Evolutionary conservation across 2,888 invertebrate genomes (phyloP).

Genomic region (Allacma fusca): DNA sequence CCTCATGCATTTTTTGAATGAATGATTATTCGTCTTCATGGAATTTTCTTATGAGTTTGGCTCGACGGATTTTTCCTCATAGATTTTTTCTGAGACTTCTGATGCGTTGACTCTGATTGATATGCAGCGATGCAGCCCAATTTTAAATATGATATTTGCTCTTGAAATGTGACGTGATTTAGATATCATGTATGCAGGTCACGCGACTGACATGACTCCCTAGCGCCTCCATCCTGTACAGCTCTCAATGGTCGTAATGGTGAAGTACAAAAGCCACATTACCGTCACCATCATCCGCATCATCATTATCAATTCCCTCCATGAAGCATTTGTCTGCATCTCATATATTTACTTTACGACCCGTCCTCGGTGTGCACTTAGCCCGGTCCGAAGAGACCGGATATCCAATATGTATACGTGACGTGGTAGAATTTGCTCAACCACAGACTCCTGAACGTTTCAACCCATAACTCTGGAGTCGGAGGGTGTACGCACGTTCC

Average conservation of each 20-base stretch:
- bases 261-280: constrained; percentile 30
- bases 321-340: constrained; percentile 31
- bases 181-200: constrained; percentile 19
- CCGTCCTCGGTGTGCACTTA: not conserved
- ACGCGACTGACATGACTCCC: constrained; percentile 27
- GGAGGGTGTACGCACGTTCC: too few relatives aligned
- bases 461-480: too few relatives aligned
- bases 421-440: too few relatives aligned
- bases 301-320: constrained; percentile 24
- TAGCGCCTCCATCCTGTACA: constrained; percentile 19
- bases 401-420: too few relatives aligned
- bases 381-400: too few relatives aligned
- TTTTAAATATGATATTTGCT: constrained; percentile 13
- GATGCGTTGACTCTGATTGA: too few relatives aligned
- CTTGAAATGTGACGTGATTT: constrained; percentile 12
- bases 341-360: constrained; percentile 25
- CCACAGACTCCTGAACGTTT: too few relatives aligned
- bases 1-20: too few relatives aligned
- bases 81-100: too few relatives aligned
- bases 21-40: too few relatives aligned
- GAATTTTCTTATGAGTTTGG: too few relatives aligned
- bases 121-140: not conserved
- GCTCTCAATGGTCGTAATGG: not conserved
- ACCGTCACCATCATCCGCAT: constrained; percentile 2
- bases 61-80: too few relatives aligned